Conservation (phyloP, 1,140 invertebrate species). For the Hyposmocoma kahamanoa region DNA sequence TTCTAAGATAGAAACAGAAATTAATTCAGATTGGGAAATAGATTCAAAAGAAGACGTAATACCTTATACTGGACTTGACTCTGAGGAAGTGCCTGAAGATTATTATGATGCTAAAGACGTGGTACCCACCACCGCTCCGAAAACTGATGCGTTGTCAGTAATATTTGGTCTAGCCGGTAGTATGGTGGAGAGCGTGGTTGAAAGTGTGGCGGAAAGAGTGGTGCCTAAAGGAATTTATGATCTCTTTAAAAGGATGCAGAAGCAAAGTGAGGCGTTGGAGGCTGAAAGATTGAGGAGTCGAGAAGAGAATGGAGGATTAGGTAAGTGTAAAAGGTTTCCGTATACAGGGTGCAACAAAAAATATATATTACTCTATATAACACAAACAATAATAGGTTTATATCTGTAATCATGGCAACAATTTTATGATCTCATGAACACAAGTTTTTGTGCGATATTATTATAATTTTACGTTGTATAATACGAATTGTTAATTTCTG, state of each 20-base stretch:
- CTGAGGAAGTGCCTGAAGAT: constrained; percentile 57
- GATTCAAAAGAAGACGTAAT: constrained; percentile 35
- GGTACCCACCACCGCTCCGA: constrained; percentile 52
- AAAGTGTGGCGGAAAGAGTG: constrained; percentile 58
- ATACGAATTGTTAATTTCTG: too few species aligned
- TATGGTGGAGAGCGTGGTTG: constrained; percentile 63
- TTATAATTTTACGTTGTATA: too few species aligned
- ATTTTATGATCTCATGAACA: too few species aligned
- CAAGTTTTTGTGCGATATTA: too few species aligned
- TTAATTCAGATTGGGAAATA: background rate
- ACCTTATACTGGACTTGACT: constrained; percentile 51
- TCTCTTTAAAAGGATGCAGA: constrained; percentile 62
- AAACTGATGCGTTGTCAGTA: constrained; percentile 54
- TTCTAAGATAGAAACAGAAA: constrained; percentile 21
- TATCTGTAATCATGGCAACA: too few species aligned
- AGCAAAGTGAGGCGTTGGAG: constrained; percentile 58
- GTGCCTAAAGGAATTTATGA: constrained; percentile 61
- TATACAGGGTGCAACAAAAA: too few species aligned
- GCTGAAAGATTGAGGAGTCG: constrained; percentile 61
- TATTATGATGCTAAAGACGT: constrained; percentile 63
- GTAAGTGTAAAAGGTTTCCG: constrained; percentile 35
- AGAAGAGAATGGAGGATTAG: constrained; percentile 70
- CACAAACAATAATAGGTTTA: too few species aligned
- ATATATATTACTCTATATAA: too few species aligned
- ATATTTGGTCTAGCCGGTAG: constrained; percentile 63